These are phyloP conservation scores for Ormia ochracea DNA, from an alignment of 2,888 invertebrate species.

Conservation along the genomic window DNA sequence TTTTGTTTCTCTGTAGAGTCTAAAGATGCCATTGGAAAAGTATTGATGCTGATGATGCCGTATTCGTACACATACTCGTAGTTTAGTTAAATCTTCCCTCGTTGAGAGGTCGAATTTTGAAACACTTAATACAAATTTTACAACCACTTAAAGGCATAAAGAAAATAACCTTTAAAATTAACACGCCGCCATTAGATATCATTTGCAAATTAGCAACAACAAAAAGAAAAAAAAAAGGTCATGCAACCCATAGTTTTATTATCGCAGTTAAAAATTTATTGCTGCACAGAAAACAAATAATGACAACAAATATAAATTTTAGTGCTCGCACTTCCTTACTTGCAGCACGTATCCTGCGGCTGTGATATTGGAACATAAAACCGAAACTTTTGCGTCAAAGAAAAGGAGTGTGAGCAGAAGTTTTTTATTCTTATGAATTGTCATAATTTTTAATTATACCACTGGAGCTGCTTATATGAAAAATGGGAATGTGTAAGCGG, in stretches of 20 bases:
- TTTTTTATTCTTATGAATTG: slow-evolving; percentile 52
- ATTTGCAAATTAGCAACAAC: slow-evolving; percentile 6
- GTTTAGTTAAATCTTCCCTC: too few relatives aligned
- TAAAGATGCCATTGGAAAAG: too few relatives aligned
- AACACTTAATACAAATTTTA: too few relatives aligned
- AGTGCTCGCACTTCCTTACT: slow-evolving; percentile 20
- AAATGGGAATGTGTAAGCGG: background rate
- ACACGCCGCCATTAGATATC: background rate
- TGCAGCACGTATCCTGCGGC: background rate
- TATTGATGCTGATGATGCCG: too few relatives aligned
- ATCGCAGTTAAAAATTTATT: slow-evolving; percentile 17
- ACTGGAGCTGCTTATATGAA: slow-evolving; percentile 18
- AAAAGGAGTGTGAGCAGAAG: background rate
- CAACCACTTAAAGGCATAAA: too few relatives aligned
- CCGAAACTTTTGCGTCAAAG: slow-evolving; percentile 20
- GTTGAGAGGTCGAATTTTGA: too few relatives aligned
- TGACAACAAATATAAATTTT: slow-evolving; percentile 3
- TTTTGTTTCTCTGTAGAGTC: too few relatives aligned
- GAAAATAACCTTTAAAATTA: background rate
- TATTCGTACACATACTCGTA: too few relatives aligned
- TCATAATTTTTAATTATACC: slow-evolving; percentile 61
- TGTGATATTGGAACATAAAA: slow-evolving; percentile 10
- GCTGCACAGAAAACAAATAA: background rate
- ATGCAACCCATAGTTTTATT: slow-evolving; percentile 18
- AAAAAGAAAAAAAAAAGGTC: too few relatives aligned